Evolutionary conservation across 2,113 vertebrate species (phyloP), one percentile per base, ranked within the genome.

Genomic region (Mobula birostris): DNA sequence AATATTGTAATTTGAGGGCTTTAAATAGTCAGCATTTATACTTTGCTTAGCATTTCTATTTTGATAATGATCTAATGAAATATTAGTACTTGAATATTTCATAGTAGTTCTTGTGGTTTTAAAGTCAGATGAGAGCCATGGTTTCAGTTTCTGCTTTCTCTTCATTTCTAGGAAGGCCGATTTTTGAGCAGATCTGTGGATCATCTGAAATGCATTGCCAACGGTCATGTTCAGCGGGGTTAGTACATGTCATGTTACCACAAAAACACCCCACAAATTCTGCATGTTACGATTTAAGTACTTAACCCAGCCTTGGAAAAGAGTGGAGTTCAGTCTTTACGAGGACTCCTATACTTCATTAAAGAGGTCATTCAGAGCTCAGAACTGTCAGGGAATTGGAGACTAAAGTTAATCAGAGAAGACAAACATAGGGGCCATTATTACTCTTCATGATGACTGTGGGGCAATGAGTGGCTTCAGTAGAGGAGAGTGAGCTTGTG

Each of bases 221-320:
- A 98, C 94, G 97, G 98, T 78, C 98, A 99, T 14, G 95, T 99
- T 94, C 98, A 99, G 95, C 97, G 98, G 27, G 99, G 99, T 99
- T 94, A 96, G 97, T 95, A 88, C 70, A 12, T 21, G 32, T 74
- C 74, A 29, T 72, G 24, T 1, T 24, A 29, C 36, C 40, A 48
- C 56, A 40, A 74, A 2, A 5, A 24, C 6, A 6, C 21, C 21
- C 0, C 19, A 61, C 9, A 27, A 27, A 87, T 29, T 61, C 27
- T 61, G 61, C 24, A 61, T 56, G 14, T 7, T 7, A 74, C 9
- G 29, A 36, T 76, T 76, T 56, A 93, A 93, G 27, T 74, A 14
- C 5, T 40, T 66, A 27, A 5, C 36, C 5, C 40, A 48, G 2
- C 19, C n/a, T 24, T 36, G 9, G 32, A 19, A 24, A 88, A 63